Evolutionary conservation across 2,888 invertebrate species (phyloP).

Genomic region (Hypomecis punctinalis): DNA sequence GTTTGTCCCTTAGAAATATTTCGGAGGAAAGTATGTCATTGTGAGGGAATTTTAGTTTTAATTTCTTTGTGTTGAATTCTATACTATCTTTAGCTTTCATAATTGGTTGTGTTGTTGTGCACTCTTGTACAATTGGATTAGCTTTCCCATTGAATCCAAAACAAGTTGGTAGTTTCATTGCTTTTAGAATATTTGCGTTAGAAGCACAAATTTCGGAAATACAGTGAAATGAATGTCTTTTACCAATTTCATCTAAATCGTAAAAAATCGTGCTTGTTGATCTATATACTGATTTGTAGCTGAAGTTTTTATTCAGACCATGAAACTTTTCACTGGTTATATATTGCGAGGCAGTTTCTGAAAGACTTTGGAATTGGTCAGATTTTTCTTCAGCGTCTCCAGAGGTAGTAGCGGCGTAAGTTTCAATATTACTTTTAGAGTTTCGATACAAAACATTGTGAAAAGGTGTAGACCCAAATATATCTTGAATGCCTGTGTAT

Average conservation of each 20-base stretch:
- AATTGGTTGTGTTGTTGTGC: slow-evolving; percentile 61
- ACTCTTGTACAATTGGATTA: slow-evolving; percentile 66
- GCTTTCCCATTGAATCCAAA: slow-evolving; percentile 54
- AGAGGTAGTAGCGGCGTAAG: slow-evolving; percentile 33
- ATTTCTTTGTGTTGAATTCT: slow-evolving; percentile 53
- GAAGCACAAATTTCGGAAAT: slow-evolving; percentile 53
- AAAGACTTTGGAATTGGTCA: slow-evolving; percentile 30
- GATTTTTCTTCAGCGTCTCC: slow-evolving; percentile 40
- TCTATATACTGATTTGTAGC: slow-evolving; percentile 51
- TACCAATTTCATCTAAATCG: slow-evolving; percentile 71
- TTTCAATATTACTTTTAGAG: slow-evolving; percentile 35
- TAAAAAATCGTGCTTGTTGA: slow-evolving; percentile 75
- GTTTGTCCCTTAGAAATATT: slow-evolving; percentile 63
- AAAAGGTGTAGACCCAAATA: slow-evolving; percentile 53
- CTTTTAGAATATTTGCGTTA: slow-evolving; percentile 54
- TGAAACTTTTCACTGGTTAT: slow-evolving; percentile 66
- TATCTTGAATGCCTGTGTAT: slow-evolving; percentile 61
- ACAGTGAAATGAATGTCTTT: slow-evolving; percentile 68
- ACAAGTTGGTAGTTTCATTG: slow-evolving; percentile 44
- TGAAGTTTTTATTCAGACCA: slow-evolving; percentile 53
- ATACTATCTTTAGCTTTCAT: slow-evolving; percentile 53
- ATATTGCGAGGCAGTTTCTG: slow-evolving; percentile 44
- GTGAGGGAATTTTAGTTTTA: slow-evolving; percentile 49
- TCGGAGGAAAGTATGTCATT: slow-evolving; percentile 61
- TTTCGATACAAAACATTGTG: slow-evolving; percentile 45